Percentiles rank a stretch among this genome's conserved stretches.
These are phyloP conservation scores for Phocides pigmalion DNA, from an alignment of 1,140 invertebrate species.

Conservation along the genomic window DNA sequence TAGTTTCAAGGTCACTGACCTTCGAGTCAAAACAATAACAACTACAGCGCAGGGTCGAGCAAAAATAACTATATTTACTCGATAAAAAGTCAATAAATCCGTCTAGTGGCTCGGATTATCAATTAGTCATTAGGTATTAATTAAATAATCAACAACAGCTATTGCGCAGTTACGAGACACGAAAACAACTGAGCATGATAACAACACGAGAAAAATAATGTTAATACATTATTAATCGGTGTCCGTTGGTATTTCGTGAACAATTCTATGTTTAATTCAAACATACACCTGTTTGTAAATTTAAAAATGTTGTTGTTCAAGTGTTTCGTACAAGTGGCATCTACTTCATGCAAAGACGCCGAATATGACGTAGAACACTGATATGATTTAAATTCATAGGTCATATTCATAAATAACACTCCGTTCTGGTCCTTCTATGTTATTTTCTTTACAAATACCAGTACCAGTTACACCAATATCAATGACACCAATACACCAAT, in stretches of 20 bases:
- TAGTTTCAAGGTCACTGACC: constrained; percentile 14
- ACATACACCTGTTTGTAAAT: constrained; percentile 30
- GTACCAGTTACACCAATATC: too few species aligned
- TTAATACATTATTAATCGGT: constrained; percentile 28
- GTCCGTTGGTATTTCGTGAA: constrained; percentile 11
- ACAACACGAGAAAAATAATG: constrained; percentile 1
- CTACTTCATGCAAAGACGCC: constrained; percentile 2
- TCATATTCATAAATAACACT: too few species aligned
- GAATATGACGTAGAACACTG: constrained; percentile 1
- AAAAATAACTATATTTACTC: constrained; percentile 28
- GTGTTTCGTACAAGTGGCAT: background rate
- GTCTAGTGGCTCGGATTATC: constrained; percentile 39
- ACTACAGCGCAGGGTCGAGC: background rate
- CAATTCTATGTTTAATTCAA: constrained; percentile 24
- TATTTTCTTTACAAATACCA: too few species aligned
- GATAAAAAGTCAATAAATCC: constrained; percentile 41
- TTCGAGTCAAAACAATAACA: background rate
- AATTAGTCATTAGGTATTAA: constrained; percentile 40
- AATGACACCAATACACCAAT: too few species aligned
- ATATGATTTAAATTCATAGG: too few species aligned
- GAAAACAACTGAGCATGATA: constrained; percentile 33
- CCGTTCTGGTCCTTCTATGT: too few species aligned
- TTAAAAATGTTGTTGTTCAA: constrained; percentile 32
- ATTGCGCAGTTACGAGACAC: constrained; percentile 43
- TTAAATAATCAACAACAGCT: constrained; percentile 39